A percentile compares a stretch with the other conserved stretches of the same genome.
These are phyloP conservation scores for Xestia c-nigrum DNA, from an alignment of 2,888 invertebrate species.

Conservation along the genomic window DNA sequence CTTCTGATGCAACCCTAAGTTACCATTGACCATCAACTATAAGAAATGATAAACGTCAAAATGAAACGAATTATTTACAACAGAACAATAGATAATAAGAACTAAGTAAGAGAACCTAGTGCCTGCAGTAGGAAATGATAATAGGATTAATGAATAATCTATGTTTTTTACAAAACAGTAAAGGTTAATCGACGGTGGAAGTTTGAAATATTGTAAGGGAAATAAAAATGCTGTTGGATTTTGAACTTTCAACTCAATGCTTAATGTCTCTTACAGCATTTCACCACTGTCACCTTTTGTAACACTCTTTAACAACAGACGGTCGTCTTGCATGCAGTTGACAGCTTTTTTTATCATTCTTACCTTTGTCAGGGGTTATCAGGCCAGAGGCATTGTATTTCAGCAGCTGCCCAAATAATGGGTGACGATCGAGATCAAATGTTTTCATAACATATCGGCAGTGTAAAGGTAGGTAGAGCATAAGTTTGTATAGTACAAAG, in stretches of 20 bases:
- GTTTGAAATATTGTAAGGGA: background rate
- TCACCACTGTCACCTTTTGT: background rate
- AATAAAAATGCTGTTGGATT: background rate
- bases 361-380: conserved; percentile 26
- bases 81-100: background rate
- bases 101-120: background rate
- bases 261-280: background rate
- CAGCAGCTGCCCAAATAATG: conserved; percentile 44
- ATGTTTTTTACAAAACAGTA: background rate
- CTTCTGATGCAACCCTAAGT: background rate
- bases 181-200: background rate
- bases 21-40: background rate
- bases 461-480: background rate
- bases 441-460: conserved; percentile 35
- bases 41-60: background rate
- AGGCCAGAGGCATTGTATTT: conserved; percentile 29
- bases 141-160: background rate
- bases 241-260: background rate
- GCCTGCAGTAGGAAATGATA: background rate
- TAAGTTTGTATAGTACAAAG: background rate
- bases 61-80: background rate
- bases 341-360: conserved; percentile 23
- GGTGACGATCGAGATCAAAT: background rate
- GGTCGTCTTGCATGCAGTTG: background rate
- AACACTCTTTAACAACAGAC: background rate